Evolutionary conservation across 2,888 invertebrate species (phyloP), one percentile per base, ranked within the genome.

Genomic region (Callosobruchus maculatus): DNA sequence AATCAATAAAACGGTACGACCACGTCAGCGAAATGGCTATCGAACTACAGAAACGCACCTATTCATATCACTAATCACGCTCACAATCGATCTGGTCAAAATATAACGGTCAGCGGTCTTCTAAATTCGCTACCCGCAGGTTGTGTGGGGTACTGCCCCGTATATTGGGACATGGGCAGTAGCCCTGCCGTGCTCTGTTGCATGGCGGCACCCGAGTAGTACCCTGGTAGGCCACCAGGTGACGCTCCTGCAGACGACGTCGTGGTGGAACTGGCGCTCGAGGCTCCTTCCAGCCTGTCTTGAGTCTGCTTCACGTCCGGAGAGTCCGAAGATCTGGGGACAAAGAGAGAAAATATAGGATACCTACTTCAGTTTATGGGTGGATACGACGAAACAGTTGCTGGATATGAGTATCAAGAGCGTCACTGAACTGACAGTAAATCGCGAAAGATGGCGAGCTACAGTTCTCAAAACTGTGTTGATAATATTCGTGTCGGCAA

Each of bases 31-130:
- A 76, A 4, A 2, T 26, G 26, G 2, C 26, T 26, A 26, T 49
- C 7, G 49, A 49, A 49, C 49, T 31, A 71, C 71, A 71, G 20
- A 71, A 68, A 71, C 74, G 75, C 74, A 75, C 75, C 76, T 78
- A 80, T 74, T 71, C 74, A 78, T 77, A 78, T 79, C 79, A 80
- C 79, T 80, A 81, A 78, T 79, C 81, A 81, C 80, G 76, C 80
- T 83, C 82, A 85, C 82, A 83, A 83, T 85, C 85, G 83, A 85
- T 93, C 93, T 90, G 93, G 93, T 94, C 94, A 94, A 90, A 94
- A 94, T 90, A 94, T 93, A 81, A 94, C 94, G 71, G 94, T 92
- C 21, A 94, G 87, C 0, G 94, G 94, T 84, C 94, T 89, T 81
- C 94, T 88, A 85, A 93, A 93, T 85, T 94, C 94, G 70, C 91